phyloP scores from a whole-genome alignment of 2,888 invertebrate genomes.

The Muschampia plurimacula region DNA sequence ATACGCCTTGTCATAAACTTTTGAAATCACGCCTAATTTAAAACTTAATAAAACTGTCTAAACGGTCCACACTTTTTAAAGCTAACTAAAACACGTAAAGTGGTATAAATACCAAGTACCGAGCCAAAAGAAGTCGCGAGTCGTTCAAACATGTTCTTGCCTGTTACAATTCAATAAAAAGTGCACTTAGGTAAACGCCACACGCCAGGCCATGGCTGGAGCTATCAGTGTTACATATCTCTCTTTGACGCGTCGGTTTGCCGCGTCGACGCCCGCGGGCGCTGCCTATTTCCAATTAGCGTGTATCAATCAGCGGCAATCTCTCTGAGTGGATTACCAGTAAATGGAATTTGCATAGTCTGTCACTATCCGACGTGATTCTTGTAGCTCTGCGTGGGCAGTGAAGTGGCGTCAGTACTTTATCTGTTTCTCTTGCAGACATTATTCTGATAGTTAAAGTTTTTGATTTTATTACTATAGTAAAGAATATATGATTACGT shows the following conservation, averaged over 20 bases:
- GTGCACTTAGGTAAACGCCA: neutral
- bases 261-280: constrained; percentile 54
- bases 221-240: neutral
- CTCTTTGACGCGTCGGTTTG: constrained; percentile 40
- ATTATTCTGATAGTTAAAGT: neutral
- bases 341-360: constrained; percentile 90
- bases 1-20: too few relatives aligned
- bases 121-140: too few relatives aligned
- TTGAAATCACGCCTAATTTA: too few relatives aligned
- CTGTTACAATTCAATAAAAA: neutral
- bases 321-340: constrained; percentile 89
- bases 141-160: neutral
- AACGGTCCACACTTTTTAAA: too few relatives aligned
- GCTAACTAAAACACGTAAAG: too few relatives aligned
- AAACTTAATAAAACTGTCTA: too few relatives aligned
- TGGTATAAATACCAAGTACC: too few relatives aligned
- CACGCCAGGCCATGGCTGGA: too few relatives aligned
- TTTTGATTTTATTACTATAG: neutral
- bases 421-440: neutral
- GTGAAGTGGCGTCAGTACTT: constrained; percentile 8
- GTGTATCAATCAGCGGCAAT: constrained; percentile 90
- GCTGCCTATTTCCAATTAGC: constrained; percentile 87
- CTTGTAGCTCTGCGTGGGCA: constrained; percentile 55
- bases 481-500: too few relatives aligned
- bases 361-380: constrained; percentile 62